Base-by-base conservation (phyloP, 1,140 invertebrate species). In the Tetramorium parvispinum region DNA sequence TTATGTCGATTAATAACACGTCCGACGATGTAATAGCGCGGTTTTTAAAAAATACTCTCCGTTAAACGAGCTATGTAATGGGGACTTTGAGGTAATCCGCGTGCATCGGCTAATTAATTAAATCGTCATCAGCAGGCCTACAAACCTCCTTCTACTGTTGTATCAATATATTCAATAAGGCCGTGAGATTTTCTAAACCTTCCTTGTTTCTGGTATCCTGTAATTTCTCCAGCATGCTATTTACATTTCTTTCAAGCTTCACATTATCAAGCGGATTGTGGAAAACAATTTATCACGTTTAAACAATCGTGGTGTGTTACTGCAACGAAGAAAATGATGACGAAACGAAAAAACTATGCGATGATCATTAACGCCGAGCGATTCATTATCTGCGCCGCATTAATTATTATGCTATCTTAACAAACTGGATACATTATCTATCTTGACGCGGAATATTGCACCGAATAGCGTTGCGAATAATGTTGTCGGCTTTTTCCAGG, bases 51-150 rank as follows among this genome's bases (percentile, higher is more conserved):
- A 27, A 73, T 70, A 53, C 51, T 82, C 43, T 10, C n/a, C 68
- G 40, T 75, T 75, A 73, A 83, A 83, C 68, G 79, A 83, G 53
- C 53, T 83, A 75, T 83, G 70, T 83, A 83, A 83, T 75, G 79
- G 24, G 53, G 55, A 21, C 53, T 73, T 73, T 37, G 79, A 57
- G 53, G 40, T 83, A 83, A 83, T 59, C 68, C 68, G 65, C 78
- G 68, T 13, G 79, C 53, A 16, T 40, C 68, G 68, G 53, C 59
- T 61, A 83, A 83, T 83, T 83, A 83, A 83, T 83, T 73, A 73
- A 32, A 83, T 75, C 68, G 68, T 75, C 59, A 83, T 75, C 63
- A 43, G 18, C 55, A 83, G 79, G n/a, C 79, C 79, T 83, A 83
- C 79, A 83, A 83, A 83, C 79, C 79, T 83, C 79, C 24, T 75